phyloP scores from a whole-genome alignment of 2,888 invertebrate species.

The Therioaphis trifolii region DNA sequence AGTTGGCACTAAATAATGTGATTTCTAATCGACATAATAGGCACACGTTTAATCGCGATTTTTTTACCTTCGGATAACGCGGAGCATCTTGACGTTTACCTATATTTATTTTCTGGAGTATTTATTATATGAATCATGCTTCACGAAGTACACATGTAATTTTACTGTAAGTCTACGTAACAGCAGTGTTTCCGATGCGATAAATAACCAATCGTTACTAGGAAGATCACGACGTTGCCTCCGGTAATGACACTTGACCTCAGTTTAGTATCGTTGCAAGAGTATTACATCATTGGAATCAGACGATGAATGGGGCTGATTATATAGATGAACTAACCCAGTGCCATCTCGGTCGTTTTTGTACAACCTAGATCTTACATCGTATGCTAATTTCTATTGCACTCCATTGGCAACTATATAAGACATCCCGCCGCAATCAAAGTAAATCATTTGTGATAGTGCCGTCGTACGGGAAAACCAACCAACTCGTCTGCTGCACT shows the following conservation, averaged over 20 bases:
- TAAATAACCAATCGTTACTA: constrained; percentile 55
- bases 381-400: constrained; percentile 28
- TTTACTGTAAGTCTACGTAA: constrained; percentile 26
- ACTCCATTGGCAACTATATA: constrained; percentile 39
- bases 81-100: constrained; percentile 14
- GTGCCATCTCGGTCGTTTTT: constrained; percentile 56
- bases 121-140: constrained; percentile 36
- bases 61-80: constrained; percentile 20
- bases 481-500: constrained; percentile 19
- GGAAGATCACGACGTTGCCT: constrained; percentile 60
- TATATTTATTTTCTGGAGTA: constrained; percentile 44
- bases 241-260: constrained; percentile 58
- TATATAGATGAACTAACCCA: constrained; percentile 52
- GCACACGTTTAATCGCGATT: constrained; percentile 21
- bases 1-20: neutral
- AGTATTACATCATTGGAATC: constrained; percentile 35
- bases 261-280: constrained; percentile 49
- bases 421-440: constrained; percentile 39
- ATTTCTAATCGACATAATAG: constrained; percentile 13
- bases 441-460: constrained; percentile 54
- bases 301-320: constrained; percentile 51
- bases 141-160: constrained; percentile 54
- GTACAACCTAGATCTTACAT: constrained; percentile 40
- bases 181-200: constrained; percentile 46
- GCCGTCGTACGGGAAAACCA: constrained; percentile 41